Evolutionary conservation across 1,140 invertebrate species (phyloP), one percentile per base, ranked within the genome.

Genomic region (Scaptomyza hsui): DNA sequence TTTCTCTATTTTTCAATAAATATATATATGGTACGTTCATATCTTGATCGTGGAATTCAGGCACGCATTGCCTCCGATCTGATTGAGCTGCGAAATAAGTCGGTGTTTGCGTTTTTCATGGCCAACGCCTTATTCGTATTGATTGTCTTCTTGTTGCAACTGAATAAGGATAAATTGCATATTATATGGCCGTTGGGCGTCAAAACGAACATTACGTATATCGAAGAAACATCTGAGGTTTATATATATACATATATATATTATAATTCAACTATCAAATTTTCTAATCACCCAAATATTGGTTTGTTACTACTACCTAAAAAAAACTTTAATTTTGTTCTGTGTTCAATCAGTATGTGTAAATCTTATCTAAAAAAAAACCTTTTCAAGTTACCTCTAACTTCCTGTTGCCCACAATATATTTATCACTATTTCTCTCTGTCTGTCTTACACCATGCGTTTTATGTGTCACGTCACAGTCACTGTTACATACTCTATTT

Each of bases 121-220:
- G 96, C 99, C 93, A 99, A 99, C 94, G 97, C 98, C 92, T 95
- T 99, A 89, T 99, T 99, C 94, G 97, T 99, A 91, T 95, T 99
- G 93, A 97, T 99, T 92, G 97, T 99, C 90, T 98, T 99, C 93
- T 96, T 99, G 92, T 96, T 99, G 89, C 98, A 99, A 95, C 94
- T 98, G 92, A 98, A 98, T 94, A 99, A 98, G 95, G 97, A 98
- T 93, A 96, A 97, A 93, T 94, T 98, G 89, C 97, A 98, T 93
- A 95, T 98, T 92, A 94, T 97, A 92, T 98, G 97, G 97, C 97
- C 96, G 85, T 94, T 97, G 88, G 97, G 96, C 92, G 96, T 96
- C 92, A 98, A 97, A 93, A 97, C 96, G 91, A 98, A 98, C 93
- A 97, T 98, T 92, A 98, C 97, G 71, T 97, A 96, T 93, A 94